Base-by-base conservation (phyloP, 1,140 invertebrate genomes). In the Vollenhovia emeryi region DNA sequence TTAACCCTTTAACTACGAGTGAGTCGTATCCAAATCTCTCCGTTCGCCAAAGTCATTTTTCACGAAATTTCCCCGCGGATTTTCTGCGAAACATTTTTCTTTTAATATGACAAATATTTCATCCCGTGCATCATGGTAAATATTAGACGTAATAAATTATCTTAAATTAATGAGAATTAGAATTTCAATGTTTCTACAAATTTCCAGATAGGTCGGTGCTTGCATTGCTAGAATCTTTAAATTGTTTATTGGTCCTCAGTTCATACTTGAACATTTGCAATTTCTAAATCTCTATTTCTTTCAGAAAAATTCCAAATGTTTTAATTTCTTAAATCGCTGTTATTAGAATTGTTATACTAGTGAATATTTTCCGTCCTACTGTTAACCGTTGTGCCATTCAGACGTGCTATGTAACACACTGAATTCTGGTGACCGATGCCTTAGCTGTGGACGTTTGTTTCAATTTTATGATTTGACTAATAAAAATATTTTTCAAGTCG, bases 1-100 rank as follows among this genome's bases (percentile, higher is more conserved):
- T 82, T 82, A 82, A 82, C 78, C 78, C 78, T 82, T 82, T 82
- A 80, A 80, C 66, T 82, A 71, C 66, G 78, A 73, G 52, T 40
- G 66, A 82, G 66, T 57, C 66, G 40, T 71, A 82, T 82, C 66
- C 78, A 82, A 82, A 82, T 82, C 40, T 82, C 50, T 43, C 2
- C 43, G 40, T 40, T 64, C 36, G 66, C 36, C 66, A 15, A 30
- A 73, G 50, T 82, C 50, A 73, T 71, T 82, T 82, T 82, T 82
- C 78, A 73, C 27, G 24, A 82, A 73, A 57, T 43, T n/a, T 33
- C 76, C 30, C 11, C 33, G 18, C 3, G 13, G 36, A 50, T 30
- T 79, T 33, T 21, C 24, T 15, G 45, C 8, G 30, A 36, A 69
- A 45, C 18, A n/a, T 36, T 71, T 30, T 21, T 52, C 21, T 15